A percentile compares a stretch with the other conserved stretches of the same genome.
These are phyloP conservation scores for Eristalis pertinax DNA, from an alignment of 2,888 invertebrate genomes.

Conservation along the genomic window DNA sequence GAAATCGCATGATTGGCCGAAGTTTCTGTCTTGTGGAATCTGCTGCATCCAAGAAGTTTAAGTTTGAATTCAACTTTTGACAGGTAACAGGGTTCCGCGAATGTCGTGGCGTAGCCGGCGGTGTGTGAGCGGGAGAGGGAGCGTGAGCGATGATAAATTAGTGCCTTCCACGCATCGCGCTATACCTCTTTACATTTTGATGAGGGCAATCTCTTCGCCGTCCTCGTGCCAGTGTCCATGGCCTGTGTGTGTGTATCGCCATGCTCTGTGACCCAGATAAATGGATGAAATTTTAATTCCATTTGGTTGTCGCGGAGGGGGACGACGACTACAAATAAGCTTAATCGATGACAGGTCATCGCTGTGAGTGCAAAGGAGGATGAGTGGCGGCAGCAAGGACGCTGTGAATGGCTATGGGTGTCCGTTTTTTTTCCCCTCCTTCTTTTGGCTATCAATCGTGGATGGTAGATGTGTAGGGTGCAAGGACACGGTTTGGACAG, in stretches of 20 bases:
- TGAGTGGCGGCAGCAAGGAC: conserved; percentile 23
- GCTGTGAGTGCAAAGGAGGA: conserved; percentile 31
- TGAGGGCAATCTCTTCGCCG: conserved; percentile 2
- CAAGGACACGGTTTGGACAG: background rate
- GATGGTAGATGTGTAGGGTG: background rate
- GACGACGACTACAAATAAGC: conserved; percentile 28
- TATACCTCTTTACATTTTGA: conserved; percentile 24
- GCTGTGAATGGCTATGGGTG: too few relatives aligned
- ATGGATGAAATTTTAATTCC: conserved; percentile 60
- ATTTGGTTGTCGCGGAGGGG: conserved; percentile 18
- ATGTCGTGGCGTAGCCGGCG: background rate
- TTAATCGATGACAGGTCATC: conserved; percentile 67
- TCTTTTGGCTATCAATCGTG: background rate
- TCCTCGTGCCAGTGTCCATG: too few relatives aligned
- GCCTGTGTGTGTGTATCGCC: background rate
- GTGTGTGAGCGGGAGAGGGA: background rate
- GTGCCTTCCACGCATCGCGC: conserved; percentile 62
- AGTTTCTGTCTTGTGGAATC: conserved; percentile 66
- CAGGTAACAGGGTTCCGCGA: conserved; percentile 34
- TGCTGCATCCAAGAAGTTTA: conserved; percentile 59
- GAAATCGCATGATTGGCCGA: conserved; percentile 64
- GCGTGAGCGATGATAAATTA: conserved; percentile 63
- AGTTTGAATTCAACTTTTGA: conserved; percentile 53
- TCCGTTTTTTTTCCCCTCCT: background rate
- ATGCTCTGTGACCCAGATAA: conserved; percentile 47